A percentile compares a stretch with the other conserved stretches of the same genome.
phyloP scores from a whole-genome alignment of 2,797 vertebrate genomes.

The Gambusia yucatana region DNA sequence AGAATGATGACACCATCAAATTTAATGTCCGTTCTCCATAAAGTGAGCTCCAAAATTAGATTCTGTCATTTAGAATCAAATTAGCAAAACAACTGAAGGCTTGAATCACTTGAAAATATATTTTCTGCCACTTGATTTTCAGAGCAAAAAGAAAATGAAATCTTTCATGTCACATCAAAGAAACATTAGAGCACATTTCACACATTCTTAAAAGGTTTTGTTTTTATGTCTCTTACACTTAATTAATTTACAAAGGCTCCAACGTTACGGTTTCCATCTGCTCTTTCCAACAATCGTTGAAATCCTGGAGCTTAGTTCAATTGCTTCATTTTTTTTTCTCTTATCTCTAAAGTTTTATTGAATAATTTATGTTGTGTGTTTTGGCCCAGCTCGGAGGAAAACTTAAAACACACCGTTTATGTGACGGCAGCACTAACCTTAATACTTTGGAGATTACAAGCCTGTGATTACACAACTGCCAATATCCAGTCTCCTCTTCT shows the following conservation, averaged over 20 bases:
- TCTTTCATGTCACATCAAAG: background rate
- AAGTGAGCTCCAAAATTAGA: background rate
- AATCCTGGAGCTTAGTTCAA: background rate
- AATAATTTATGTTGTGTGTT: background rate
- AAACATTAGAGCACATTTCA: background rate
- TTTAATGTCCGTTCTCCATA: background rate
- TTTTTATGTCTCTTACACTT: background rate
- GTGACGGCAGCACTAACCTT: background rate
- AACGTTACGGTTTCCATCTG: background rate
- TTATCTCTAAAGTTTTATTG: slow-evolving; percentile 1
- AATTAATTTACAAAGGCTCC: background rate
- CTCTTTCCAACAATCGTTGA: background rate
- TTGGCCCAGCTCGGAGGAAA: background rate
- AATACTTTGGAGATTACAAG: slow-evolving; percentile 1
- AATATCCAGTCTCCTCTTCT: slow-evolving; percentile 64
- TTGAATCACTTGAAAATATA: background rate
- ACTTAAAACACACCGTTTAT: background rate
- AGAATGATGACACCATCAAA: background rate
- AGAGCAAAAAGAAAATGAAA: background rate
- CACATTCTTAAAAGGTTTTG: background rate
- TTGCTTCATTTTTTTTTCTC: background rate
- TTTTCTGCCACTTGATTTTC: background rate
- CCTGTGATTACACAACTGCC: background rate
- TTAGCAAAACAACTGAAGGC: background rate
- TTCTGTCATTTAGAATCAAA: background rate